Evolutionary conservation across 37 sponge, comb jelly and placozoan species (phyloP), one percentile per base, ranked within the genome.

Genomic region (Crambe crambe): DNA sequence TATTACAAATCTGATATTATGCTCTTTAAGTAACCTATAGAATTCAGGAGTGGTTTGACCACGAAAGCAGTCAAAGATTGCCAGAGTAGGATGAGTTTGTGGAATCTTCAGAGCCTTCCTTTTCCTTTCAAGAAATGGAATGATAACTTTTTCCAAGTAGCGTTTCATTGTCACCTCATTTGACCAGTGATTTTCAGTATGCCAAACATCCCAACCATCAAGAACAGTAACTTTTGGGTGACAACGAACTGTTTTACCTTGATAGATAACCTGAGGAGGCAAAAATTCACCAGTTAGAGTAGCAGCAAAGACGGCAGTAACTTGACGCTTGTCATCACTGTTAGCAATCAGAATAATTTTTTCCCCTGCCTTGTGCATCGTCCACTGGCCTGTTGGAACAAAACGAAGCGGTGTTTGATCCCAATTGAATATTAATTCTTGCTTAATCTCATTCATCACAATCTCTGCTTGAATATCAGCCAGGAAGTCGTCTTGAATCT

Each of bases 151-250:
- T n/a, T n/a, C n/a, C n/a, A n/a, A n/a, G n/a, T 80, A 80, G 5
- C 75, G 74, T 20, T 32, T 60, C 65, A 73, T 82, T 5, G 75
- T 80, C 36, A n/a, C n/a, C n/a, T 80, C 82, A 35, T 70, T 71
- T 35, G 82, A 83, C 84, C 84, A 75, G 51, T 83, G 84, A 70
- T 74, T 83, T 8, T 74, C 69, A 35, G 39, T 36, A 58, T 74
- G 76, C 69, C 70, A 68, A 21, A 83, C 6, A 63, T 83, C 76
- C 84, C 70, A 83, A 9, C 39, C 80, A 59, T 18, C 42, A 21
- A 73, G 82, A 5, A 80, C 23, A 34, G 58, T 6, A 27, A 71
- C 73, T 57, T 80, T 69, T 29, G 82, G 82, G 72, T 71, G 82
- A 22, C 73, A 71, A 5, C 69, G 42, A 15, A 21, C 1, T 27